Evolutionary conservation across 2,797 vertebrate genomes (phyloP).

Genomic region (Lacerta agilis): DNA sequence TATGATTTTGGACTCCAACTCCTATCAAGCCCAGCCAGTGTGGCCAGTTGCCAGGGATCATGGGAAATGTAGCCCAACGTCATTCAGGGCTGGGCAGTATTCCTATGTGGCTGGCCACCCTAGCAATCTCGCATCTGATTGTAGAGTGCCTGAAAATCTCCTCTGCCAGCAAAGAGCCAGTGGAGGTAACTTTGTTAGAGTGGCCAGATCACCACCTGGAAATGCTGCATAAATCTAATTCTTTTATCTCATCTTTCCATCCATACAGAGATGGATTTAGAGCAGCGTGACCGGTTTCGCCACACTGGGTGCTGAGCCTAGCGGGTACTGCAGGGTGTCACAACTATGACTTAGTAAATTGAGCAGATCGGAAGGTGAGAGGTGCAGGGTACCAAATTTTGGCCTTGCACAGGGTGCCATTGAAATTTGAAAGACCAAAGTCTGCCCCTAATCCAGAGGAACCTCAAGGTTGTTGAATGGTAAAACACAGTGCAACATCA

Average conservation of each 20-base stretch:
- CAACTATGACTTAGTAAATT: too few relatives aligned
- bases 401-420: too few relatives aligned
- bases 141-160: neutral
- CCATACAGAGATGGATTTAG: too few relatives aligned
- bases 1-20: neutral
- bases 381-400: too few relatives aligned
- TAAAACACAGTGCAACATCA: neutral
- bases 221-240: neutral
- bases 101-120: neutral
- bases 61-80: neutral
- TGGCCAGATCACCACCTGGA: neutral
- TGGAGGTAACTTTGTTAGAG: neutral
- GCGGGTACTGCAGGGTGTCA: too few relatives aligned
- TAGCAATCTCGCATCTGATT: conserved; percentile 3
- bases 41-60: neutral
- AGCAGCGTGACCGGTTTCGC: too few relatives aligned
- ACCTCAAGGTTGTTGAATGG: neutral
- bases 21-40: neutral
- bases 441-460: neutral
- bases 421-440: too few relatives aligned
- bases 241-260: neutral
- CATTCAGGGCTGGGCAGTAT: rapidly evolving
- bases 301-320: too few relatives aligned
- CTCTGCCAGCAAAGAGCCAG: neutral
- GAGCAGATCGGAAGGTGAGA: too few relatives aligned